Base-by-base conservation (phyloP, 2,113 vertebrate genomes). In the Aldabrachelys gigantea region DNA sequence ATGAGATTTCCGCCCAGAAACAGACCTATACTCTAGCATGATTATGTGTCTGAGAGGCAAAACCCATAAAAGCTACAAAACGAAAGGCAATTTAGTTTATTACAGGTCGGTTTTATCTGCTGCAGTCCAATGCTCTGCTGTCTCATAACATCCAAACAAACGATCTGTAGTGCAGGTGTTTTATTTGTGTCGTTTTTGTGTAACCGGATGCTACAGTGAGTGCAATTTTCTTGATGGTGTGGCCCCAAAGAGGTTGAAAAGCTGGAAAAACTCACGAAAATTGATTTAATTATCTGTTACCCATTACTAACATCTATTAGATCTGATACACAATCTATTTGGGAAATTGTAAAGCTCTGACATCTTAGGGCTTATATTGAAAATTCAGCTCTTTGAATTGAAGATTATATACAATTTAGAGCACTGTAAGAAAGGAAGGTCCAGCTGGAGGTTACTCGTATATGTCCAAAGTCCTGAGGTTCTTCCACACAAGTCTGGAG, bases 141-240 rank as follows among this genome's bases (percentile, higher is more conserved):
- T 50, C 83, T 16, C 8, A 24, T 12, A 53, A 79, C 9, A 1
- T 0, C 80, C 2, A 4, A 41, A 57, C 69, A 85, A 90, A 72
- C 14, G 54, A 69, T 27, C 1, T 22, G 2, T 53, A 80, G 10
- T 17, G 44, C 54, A 2, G 13, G 65, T 0, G 0, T 38, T 82
- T 93, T 3, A 3, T 87, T 84, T 90, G 49, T 1, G 1, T 49
- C 0, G 0, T 52, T 81, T 84, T 38, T 69, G 56, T 81, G 19
- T 44, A 44, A 82, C n/a, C 11, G 21, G 53, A 69, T 38, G 69
- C 31, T 89, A 22, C 19, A 27, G 22, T 27, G 49, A 50, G 7
- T 0, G n/a, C 50, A 10, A 12, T 17, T 6, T 11, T 79, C 29
- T 72, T 62, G n/a, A 25, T 80, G 22, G 1, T 25, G 22, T 25